These are phyloP conservation scores for Thinocorus orbignyianus DNA, from an alignment of 2,113 vertebrate genomes.

Conservation along the genomic window DNA sequence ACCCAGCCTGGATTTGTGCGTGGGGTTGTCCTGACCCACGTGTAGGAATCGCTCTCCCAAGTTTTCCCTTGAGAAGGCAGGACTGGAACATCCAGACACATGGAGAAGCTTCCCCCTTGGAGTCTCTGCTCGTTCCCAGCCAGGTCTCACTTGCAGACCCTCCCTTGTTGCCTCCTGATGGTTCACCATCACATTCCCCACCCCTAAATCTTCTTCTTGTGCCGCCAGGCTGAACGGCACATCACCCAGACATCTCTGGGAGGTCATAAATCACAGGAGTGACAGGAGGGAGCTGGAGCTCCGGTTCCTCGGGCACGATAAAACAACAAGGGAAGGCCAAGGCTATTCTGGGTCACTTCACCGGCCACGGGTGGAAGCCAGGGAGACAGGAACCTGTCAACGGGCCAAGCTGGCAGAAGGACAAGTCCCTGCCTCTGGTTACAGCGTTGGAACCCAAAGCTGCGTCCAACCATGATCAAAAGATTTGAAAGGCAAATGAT, in stretches of 20 bases:
- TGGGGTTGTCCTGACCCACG: not conserved
- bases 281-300: not conserved
- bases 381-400: not conserved
- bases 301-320: not conserved
- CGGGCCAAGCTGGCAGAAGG: not conserved
- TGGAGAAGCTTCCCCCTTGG: accelerated
- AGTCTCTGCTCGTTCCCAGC: not conserved
- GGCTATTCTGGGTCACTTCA: not conserved
- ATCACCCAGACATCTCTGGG: accelerated
- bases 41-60: not conserved
- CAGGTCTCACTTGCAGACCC: not conserved
- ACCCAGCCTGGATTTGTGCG: not conserved
- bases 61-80: accelerated
- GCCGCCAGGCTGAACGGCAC: accelerated
- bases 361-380: not conserved
- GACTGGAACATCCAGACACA: accelerated
- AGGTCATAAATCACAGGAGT: not conserved
- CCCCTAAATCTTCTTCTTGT: not conserved
- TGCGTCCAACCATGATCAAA: not conserved
- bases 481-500: not conserved
- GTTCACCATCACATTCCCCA: not conserved
- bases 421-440: not conserved
- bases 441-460: not conserved
- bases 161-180: not conserved
- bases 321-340: not conserved